Evolutionary conservation across 2,113 vertebrate genomes (phyloP), one percentile per base, ranked within the genome.

Genomic region (Pterocles burchelli): DNA sequence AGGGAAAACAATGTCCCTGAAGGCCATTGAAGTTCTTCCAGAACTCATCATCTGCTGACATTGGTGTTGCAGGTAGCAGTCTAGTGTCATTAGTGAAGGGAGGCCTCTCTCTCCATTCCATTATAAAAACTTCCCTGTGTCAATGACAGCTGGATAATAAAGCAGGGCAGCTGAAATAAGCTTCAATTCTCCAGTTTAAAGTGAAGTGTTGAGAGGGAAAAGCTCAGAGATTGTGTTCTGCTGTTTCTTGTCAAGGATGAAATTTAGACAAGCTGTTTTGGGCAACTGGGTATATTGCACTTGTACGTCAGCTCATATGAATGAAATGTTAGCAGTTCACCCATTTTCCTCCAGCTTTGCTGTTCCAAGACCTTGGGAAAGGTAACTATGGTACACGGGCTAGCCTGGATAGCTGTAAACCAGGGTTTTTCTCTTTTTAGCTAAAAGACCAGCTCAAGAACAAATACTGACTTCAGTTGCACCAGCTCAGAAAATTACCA

Each of bases 401-500:
- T 34, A 52, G 41, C 17, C 34, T 46, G 33, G 7, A 33, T 65
- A 58, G 46, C 19, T 92, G 49, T 89, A 68, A 82, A 38, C 5
- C 29, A 54, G 0, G 3, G 0, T 1, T 85, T 49, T 62, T 71
- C 84, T 85, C 13, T 90, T 85, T 94, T 17, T 85, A 99, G 99
- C 97, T 92, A 99, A 99, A 97, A 98, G 98, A 96, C 97, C 98
- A 84, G 94, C 98, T 92, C 98, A 98, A 91, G 98, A 98, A 49
- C 98, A 97, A 96, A 93, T 88, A 26, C 52, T 97, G 25, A 96
- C 97, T 83, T 96, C 98, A 54, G 92, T 96, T 83, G 75, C 96
- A 74, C 97, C 98, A 95, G 97, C 98, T 92, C 99, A 98, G 96
- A 99, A 99, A 98, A 99, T 99, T 93, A 99, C 99, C 84, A 99